Percentiles rank a stretch among this genome's conserved stretches.
Conservation (phyloP, 2,888 invertebrate species). For the Pedicia rivosa region DNA sequence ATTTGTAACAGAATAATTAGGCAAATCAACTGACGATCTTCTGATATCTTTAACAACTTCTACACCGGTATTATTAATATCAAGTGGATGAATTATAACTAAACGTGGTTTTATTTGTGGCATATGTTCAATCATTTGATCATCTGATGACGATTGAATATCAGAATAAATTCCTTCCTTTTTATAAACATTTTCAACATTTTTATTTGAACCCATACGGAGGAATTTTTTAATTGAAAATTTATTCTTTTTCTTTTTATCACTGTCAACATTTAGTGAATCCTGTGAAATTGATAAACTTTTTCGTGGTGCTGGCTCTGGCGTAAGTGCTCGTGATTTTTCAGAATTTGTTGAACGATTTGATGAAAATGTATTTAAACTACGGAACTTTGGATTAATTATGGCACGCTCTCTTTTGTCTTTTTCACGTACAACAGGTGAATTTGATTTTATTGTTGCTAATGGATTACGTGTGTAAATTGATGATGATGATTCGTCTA, state of each 20-base stretch:
- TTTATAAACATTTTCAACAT: constrained; percentile 20
- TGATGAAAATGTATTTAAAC: constrained; percentile 30
- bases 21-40: no score
- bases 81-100: constrained; percentile 78
- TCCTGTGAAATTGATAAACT: constrained; percentile 61
- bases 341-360: constrained; percentile 20
- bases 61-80: constrained; percentile 64
- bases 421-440: constrained; percentile 55
- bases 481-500: constrained; percentile 25
- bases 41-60: constrained; percentile 52
- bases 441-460: constrained; percentile 41
- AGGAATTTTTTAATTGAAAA: constrained; percentile 74
- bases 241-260: constrained; percentile 50
- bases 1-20: no score
- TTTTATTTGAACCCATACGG: constrained; percentile 41
- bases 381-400: constrained; percentile 42
- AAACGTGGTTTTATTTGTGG: constrained; percentile 55
- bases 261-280: constrained; percentile 37
- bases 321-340: constrained; percentile 27
- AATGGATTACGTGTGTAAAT: constrained; percentile 44
- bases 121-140: constrained; percentile 12
- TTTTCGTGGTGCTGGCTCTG: constrained; percentile 52
- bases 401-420: constrained; percentile 57
- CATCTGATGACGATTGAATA: constrained; percentile 36
- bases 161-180: no score